Evolutionary conservation across 2,113 vertebrate species (phyloP), one percentile per base, ranked within the genome.

Genomic region (Peromyscus californicus): DNA sequence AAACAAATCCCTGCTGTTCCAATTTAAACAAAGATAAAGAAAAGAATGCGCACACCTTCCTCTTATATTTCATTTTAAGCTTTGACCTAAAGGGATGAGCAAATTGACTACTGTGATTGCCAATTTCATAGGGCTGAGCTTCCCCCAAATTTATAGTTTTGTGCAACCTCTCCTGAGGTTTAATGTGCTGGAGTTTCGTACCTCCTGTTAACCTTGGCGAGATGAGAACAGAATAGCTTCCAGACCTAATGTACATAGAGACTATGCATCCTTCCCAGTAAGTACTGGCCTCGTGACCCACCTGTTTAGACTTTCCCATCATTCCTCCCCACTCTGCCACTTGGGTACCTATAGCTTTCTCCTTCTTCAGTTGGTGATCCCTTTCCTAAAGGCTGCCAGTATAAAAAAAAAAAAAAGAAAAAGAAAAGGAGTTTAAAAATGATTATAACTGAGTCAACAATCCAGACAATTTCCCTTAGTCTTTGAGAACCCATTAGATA

Each of bases 151-250:
- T 93, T 91, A 95, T 39, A 95, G 54, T 85, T 94, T 91, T 86
- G 22, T 86, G 51, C 5, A 76, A 48, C 22, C 26, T 75, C 84
- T 85, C 9, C 51, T 59, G 82, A 78, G 78, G 3, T 67, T 96
- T 93, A 74, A 74, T 86, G 72, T n/a, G 80, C 76, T 89, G 67
- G 65, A 88, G 51, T 91, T 93, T 42, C 6, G 13, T 61, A 76
- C 89, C 70, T 95, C 85, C 51, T 39, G 63, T 45, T 75, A 89
- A 61, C 19, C 94, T 89, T 78, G 92, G 80, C 59, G 97, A 65
- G 72, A 89, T 69, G 78, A 91, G 83, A 89, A 86, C 7, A 97
- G 70, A 89, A 78, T 79, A 96, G 75, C 72, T 88, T 82, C 65
- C 84, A 95, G 70, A 6, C 19, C 89, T 96, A 75, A 89, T 82